A percentile compares a stretch with the other conserved stretches of the same genome.
Conservation (phyloP, 53 echinoderm and acorn worm species). For the Holothuria leucospilota region DNA sequence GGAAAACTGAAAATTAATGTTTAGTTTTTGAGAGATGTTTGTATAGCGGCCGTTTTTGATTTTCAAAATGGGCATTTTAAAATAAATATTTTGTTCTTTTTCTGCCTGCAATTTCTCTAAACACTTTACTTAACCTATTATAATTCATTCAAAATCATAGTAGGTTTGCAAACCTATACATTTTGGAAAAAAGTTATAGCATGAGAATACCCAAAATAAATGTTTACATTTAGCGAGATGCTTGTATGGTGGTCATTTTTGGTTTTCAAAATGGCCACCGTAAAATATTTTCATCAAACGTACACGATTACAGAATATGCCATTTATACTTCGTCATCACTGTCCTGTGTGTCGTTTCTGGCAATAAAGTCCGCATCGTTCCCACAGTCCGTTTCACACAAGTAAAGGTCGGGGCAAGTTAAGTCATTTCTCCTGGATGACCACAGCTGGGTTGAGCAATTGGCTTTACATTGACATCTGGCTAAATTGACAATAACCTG, state of each 20-base stretch:
- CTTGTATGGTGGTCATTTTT: background rate
- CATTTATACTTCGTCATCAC: constrained; percentile 1
- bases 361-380: constrained; percentile 21
- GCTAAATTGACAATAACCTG: constrained; percentile 54
- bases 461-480: constrained; percentile 43
- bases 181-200: constrained; percentile 2
- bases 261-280: too few species aligned
- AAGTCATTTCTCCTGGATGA: constrained; percentile 48
- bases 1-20: constrained; percentile 13
- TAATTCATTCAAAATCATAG: background rate
- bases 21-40: constrained; percentile 24
- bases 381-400: constrained; percentile 37
- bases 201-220: background rate
- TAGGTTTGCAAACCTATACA: too few species aligned
- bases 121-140: background rate
- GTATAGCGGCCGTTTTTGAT: constrained; percentile 11
- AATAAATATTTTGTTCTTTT: constrained; percentile 14
- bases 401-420: constrained; percentile 49
- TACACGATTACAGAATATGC: constrained; percentile 18
- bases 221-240: background rate
- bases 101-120: background rate
- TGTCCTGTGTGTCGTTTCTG: constrained; percentile 32
- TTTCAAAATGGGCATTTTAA: background rate
- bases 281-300: constrained; percentile 13
- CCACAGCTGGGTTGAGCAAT: constrained; percentile 33